A percentile compares a stretch with the other conserved stretches of the same genome.
Conservation (phyloP, 2,888 invertebrate species). For the Mactromeris polynyma region DNA sequence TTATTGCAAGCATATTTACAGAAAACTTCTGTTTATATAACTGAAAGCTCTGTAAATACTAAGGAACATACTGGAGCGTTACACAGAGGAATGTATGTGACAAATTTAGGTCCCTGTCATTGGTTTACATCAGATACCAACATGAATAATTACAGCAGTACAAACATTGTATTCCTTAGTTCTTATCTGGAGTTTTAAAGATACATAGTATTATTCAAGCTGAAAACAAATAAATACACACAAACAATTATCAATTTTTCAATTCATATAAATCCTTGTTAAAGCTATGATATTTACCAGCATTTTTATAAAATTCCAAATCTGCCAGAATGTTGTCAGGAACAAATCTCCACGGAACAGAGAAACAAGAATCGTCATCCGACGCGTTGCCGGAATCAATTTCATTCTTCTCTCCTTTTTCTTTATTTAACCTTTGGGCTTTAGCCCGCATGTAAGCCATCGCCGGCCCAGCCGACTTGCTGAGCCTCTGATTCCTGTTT, state of each 20-base stretch:
- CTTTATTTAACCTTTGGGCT: constrained; percentile 34
- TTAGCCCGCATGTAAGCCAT: constrained; percentile 55
- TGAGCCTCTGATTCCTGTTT: constrained; percentile 38
- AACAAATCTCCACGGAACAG: constrained; percentile 66
- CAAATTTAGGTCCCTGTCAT: too few species aligned
- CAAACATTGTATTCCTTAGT: background rate
- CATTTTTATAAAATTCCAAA: constrained; percentile 77
- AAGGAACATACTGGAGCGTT: too few species aligned
- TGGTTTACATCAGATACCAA: too few species aligned
- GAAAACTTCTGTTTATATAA: too few species aligned
- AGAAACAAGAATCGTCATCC: constrained; percentile 62
- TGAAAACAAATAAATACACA: background rate
- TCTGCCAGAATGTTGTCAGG: constrained; percentile 63
- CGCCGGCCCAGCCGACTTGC: constrained; percentile 59
- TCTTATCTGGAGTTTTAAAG: background rate
- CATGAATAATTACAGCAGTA: background rate
- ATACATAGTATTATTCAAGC: background rate
- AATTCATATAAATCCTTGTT: background rate
- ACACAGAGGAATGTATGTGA: too few species aligned
- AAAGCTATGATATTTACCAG: constrained; percentile 67
- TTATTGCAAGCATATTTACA: too few species aligned
- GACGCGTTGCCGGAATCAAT: constrained; percentile 53
- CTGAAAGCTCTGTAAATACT: too few species aligned
- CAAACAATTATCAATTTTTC: background rate
- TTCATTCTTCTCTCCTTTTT: constrained; percentile 37